phyloP scores from a whole-genome alignment of 2,797 vertebrate genomes.

The Melanogrammus aeglefinus region DNA sequence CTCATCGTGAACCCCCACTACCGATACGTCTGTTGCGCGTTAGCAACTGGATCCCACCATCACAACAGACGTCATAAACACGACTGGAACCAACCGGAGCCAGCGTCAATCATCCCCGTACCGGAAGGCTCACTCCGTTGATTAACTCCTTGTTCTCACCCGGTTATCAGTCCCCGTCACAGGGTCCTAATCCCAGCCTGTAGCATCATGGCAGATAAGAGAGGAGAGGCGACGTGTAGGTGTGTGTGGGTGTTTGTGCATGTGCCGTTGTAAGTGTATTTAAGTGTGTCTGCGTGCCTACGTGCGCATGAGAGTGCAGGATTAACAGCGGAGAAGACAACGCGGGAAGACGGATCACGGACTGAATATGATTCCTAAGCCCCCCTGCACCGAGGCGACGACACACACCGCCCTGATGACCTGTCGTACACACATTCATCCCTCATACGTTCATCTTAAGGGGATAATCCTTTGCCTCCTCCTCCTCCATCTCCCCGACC shows the following conservation, averaged over 20 bases:
- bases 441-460: neutral
- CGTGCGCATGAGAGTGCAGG: neutral
- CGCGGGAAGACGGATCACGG: slow-evolving; percentile 47
- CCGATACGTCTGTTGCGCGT: no score
- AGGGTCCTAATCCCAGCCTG: no score
- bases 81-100: no score
- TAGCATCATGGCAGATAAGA: no score
- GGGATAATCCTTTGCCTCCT: neutral
- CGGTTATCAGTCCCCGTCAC: no score
- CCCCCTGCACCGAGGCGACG: slow-evolving; percentile 34
- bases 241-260: neutral
- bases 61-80: no score
- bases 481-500: neutral
- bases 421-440: neutral
- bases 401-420: slow-evolving; percentile 12
- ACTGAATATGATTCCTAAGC: slow-evolving; percentile 40
- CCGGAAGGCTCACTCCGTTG: no score
- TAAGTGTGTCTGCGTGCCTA: neutral
- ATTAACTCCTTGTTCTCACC: no score
- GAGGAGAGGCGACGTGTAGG: neutral
- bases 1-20: no score
- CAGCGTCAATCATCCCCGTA: no score
- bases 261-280: neutral
- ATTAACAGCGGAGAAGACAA: slow-evolving; percentile 49
- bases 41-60: no score